These are phyloP conservation scores for Temnothorax longispinosus DNA, from an alignment of 1,140 invertebrate species.

Conservation along the genomic window DNA sequence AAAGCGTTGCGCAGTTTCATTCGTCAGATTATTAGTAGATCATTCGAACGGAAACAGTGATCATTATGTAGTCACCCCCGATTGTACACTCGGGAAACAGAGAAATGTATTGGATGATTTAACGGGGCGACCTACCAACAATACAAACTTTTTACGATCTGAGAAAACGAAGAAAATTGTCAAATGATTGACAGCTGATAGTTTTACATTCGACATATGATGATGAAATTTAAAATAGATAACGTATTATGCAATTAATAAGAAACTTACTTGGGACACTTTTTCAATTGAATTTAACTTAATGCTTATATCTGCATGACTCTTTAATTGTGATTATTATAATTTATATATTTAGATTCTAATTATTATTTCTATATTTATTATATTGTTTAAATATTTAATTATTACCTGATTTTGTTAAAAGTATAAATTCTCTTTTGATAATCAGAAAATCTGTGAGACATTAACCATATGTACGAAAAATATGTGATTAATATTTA, in stretches of 20 bases:
- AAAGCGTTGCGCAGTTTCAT: background rate
- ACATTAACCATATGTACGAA: background rate
- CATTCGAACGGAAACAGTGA: constrained; percentile 7
- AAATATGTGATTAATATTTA: background rate
- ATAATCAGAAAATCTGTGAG: background rate
- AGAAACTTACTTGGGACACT: no score
- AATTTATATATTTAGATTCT: background rate
- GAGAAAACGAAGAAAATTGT: constrained; percentile 68
- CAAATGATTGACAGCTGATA: background rate
- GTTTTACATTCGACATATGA: background rate
- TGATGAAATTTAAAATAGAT: background rate
- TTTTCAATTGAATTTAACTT: background rate
- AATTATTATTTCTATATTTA: background rate
- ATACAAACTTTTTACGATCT: constrained; percentile 63
- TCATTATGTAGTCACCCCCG: constrained; percentile 8
- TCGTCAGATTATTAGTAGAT: constrained; percentile 36
- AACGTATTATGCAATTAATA: no score
- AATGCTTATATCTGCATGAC: background rate
- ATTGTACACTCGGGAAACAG: background rate
- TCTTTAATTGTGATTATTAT: background rate
- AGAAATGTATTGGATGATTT: background rate
- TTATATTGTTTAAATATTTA: background rate
- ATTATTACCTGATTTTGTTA: background rate
- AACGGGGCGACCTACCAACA: background rate
- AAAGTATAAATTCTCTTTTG: background rate